Conservation (phyloP, 2,888 invertebrate species). For the Glyphotaelius pellucidus region DNA sequence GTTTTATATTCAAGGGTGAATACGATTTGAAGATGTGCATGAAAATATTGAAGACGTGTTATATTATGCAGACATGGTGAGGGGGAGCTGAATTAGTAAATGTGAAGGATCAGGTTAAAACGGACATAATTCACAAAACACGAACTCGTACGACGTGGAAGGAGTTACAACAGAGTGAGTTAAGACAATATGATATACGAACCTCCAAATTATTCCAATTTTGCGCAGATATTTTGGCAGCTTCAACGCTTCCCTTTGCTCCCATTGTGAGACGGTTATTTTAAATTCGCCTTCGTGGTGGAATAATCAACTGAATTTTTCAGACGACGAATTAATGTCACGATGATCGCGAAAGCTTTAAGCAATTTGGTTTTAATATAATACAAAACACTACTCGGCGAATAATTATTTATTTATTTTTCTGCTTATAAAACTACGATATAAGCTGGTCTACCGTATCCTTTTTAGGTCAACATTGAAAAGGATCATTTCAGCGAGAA, state of each 20-base stretch:
- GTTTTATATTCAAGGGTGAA: not conserved
- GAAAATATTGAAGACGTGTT: not conserved
- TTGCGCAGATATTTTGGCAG: conserved; percentile 88
- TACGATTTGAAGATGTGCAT: not conserved
- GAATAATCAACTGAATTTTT: conserved; percentile 38
- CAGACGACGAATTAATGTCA: conserved; percentile 23
- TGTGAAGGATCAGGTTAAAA: not conserved
- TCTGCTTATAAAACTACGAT: conserved; percentile 14
- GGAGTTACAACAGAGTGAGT: conserved; percentile 21
- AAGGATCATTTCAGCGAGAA: conserved; percentile 15
- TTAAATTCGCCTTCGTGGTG: conserved; percentile 54
- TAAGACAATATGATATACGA: conserved; percentile 71
- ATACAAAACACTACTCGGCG: conserved; percentile 19
- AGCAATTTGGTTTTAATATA: conserved; percentile 33
- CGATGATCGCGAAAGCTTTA: conserved; percentile 46
- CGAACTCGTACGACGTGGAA: conserved; percentile 39
- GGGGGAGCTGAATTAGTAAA: not conserved
- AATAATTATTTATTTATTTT: not conserved
- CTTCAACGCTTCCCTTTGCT: conserved; percentile 90
- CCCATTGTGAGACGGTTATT: conserved; percentile 80
- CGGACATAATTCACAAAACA: conserved; percentile 15
- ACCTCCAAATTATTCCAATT: conserved; percentile 90
- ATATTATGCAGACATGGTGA: not conserved
- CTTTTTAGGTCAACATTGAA: conserved; percentile 4
- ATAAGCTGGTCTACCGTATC: conserved; percentile 15